Percentiles rank a stretch among this genome's conserved stretches.
Conservation (phyloP, 35 echinoderm and acorn worm genomes). For the Apostichopus californicus region DNA sequence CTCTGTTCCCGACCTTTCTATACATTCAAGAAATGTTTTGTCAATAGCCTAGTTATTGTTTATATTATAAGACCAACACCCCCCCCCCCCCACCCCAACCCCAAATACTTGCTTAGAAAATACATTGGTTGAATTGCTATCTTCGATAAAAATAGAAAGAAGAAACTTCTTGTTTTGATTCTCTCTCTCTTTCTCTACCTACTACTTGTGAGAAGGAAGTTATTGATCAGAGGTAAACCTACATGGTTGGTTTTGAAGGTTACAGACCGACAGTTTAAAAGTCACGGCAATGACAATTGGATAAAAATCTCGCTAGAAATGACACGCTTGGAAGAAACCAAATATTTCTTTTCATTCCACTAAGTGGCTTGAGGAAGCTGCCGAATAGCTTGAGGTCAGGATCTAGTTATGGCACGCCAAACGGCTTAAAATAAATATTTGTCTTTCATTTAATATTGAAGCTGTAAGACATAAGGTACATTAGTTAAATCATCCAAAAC, state of each 20-base stretch:
- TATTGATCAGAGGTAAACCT: not conserved
- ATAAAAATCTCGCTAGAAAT: not conserved
- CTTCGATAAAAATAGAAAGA: not conserved
- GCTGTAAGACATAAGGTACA: not conserved
- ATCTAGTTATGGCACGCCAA: not conserved
- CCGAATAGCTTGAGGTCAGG: not conserved
- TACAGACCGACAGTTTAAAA: not conserved
- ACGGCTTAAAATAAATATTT: not conserved
- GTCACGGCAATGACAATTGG: not conserved
- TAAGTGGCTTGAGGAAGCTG: not conserved
- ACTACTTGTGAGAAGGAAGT: not conserved
- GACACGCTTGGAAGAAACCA: not conserved
- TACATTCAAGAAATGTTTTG: too few species aligned
- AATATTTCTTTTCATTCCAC: not conserved
- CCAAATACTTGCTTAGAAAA: not conserved
- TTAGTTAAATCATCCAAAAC: not conserved
- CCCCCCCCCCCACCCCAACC: too few species aligned
- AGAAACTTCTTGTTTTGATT: not conserved
- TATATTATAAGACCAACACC: not conserved
- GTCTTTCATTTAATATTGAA: not conserved
- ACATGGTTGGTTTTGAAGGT: not conserved
- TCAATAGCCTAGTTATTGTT: not conserved
- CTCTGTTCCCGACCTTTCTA: too few species aligned
- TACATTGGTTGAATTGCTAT: not conserved
- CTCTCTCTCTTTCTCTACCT: too few species aligned